Percentiles rank a stretch among this genome's conserved stretches.
Conservation (phyloP, 2,888 invertebrate genomes). For the Fragum whitleyi region DNA sequence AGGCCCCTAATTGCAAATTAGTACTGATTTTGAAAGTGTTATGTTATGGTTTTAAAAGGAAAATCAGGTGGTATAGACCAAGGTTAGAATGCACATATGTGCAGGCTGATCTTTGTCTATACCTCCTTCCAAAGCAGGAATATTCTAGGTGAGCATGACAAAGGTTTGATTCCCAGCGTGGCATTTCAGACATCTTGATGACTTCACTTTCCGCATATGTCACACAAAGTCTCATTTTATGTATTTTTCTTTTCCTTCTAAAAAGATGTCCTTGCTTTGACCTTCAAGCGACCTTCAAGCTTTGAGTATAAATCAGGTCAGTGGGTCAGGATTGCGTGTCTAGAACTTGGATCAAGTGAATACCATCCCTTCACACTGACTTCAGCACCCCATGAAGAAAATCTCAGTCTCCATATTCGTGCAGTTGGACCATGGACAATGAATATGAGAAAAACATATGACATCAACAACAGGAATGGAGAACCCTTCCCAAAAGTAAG, state of each 20-base stretch:
- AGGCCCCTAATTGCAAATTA: too few relatives aligned
- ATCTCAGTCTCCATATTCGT: slow-evolving; percentile 87
- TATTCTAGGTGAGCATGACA: too few relatives aligned
- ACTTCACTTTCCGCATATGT: too few relatives aligned
- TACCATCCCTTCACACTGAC: slow-evolving; percentile 89
- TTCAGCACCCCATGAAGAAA: slow-evolving; percentile 88
- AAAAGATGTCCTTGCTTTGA: slow-evolving; percentile 87
- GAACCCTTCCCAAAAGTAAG: slow-evolving; percentile 63
- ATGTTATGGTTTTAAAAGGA: too few relatives aligned
- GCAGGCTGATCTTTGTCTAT: too few relatives aligned
- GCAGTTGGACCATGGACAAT: slow-evolving; percentile 89
- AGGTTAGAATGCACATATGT: too few relatives aligned
- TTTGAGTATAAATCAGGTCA: slow-evolving; percentile 89
- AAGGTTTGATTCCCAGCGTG: too few relatives aligned
- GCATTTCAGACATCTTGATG: too few relatives aligned
- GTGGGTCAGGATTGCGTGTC: slow-evolving; percentile 88
- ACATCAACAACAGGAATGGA: slow-evolving; percentile 68
- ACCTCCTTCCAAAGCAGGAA: too few relatives aligned
- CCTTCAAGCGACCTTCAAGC: slow-evolving; percentile 87
- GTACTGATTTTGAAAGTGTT: too few relatives aligned
- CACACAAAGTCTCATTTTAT: too few relatives aligned
- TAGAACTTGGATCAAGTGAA: slow-evolving; percentile 87
- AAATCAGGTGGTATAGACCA: too few relatives aligned
- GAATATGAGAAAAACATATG: slow-evolving; percentile 86
- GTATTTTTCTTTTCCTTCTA: slow-evolving; percentile 16